Evolutionary conservation across 2,113 vertebrate genomes (phyloP).

Genomic region (Vidua macroura): DNA sequence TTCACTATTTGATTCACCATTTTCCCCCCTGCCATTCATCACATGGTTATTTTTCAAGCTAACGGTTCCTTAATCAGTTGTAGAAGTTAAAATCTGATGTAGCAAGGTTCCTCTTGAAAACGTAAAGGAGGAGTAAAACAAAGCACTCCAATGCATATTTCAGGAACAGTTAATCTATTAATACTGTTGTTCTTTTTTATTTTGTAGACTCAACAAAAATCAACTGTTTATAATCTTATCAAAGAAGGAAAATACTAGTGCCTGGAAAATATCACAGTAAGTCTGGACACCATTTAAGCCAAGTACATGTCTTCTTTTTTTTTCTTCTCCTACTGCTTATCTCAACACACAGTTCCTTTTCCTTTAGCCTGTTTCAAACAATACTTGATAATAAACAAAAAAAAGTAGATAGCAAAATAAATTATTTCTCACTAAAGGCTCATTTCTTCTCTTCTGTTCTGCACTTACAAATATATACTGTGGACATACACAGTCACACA

Average conservation of each 20-base stretch:
- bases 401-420: conserved; percentile 55
- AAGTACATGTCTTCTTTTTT: neutral
- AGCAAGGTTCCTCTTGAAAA: neutral
- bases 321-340: conserved; percentile 63
- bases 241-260: conserved; percentile 31
- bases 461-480: neutral
- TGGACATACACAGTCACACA: neutral
- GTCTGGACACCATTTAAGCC: conserved; percentile 34
- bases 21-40: neutral
- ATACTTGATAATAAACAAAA: conserved; percentile 65
- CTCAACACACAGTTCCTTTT: conserved; percentile 66
- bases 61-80: neutral
- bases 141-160: neutral
- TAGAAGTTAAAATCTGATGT: neutral
- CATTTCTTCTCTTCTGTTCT: neutral
- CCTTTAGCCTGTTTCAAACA: conserved; percentile 65
- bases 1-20: neutral
- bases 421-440: conserved; percentile 56
- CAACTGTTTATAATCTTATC: neutral
- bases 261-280: conserved; percentile 41
- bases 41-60: neutral
- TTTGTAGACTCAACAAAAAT: conserved; percentile 33
- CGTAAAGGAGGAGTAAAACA: neutral
- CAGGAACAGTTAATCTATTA: neutral
- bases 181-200: neutral